Evolutionary conservation across 1,140 invertebrate species (phyloP), one percentile per base, ranked within the genome.

Genomic region (Caenorhabditis remanei): DNA sequence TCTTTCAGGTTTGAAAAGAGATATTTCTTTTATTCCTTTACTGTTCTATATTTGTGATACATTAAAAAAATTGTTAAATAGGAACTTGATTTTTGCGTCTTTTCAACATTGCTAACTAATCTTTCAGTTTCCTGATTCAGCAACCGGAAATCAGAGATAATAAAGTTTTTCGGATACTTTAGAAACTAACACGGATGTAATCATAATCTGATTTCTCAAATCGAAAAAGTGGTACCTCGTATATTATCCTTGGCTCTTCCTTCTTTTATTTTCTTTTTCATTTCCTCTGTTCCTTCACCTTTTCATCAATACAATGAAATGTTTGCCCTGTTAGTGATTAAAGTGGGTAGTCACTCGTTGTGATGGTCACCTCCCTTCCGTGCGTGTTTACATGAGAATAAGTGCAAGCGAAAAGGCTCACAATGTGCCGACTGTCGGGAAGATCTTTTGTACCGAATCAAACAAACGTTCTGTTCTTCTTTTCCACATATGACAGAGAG

Each of bases 331-430:
- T 53, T 79, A 79, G 46, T 79, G 71, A 79, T 79, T 79, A 79
- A 79, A 79, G 71, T 79, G 71, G 71, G 71, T 79, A 79, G 71
- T 79, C 71, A 79, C 46, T 79, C 71, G 46, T 79, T 79, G 71
- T 79, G 71, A 79, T 79, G 71, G 71, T 79, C 71, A 79, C 71
- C 71, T 50, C 71, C 71, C 71, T 79, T 79, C 71, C 71, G 71
- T 79, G 71, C 40, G n/a, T 79, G 71, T 79, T 79, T 79, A 79
- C 71, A 79, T 79, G 71, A 79, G 71, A 79, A 50, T 79, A 79
- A 79, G 71, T 79, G 71, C 71, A 79, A 79, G 46, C 46, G n/a
- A 50, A 71, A 32, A 24, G 71, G 71, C 71, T 79, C 71, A 79
- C 71, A 53, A 24, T 79, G 71, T 53, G 71, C 71, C 71, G 71